Evolutionary conservation across 2,888 invertebrate species (phyloP), one percentile per base, ranked within the genome.

Genomic region (Nymphalis polychloros): DNA sequence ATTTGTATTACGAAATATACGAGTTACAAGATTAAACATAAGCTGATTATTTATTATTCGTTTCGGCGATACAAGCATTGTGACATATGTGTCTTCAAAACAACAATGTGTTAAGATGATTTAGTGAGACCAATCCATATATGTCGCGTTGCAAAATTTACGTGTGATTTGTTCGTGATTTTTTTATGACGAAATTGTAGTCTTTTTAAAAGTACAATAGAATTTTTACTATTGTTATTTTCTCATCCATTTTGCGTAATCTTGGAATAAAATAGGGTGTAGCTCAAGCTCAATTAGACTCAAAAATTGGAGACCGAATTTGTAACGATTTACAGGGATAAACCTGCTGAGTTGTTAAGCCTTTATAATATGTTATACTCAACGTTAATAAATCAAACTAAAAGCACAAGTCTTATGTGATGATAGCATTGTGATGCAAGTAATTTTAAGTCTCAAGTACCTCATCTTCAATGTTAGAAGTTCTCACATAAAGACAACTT

Each of bases 401-500:
- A 23, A 35, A n/a, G 35, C 31, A 55, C 31, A 35, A 35, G 57
- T 57, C 19, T 57, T 57, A 57, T 57, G 35, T 41, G 62, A 62
- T 41, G 62, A 62, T 27, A 49, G 17, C 50, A 61, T 19, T 61
- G 31, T 53, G 23, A 53, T 41, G 27, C 16, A 47, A 63, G n/a
- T 46, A 53, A 23, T 53, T 46, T 41, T 55, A 50, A 63, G 27
- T 52, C 17, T 60, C 48, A 47, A 60, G 48, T 48, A 48, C 48
- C 48, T 60, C 47, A 48, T 48, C 59, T 63, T 50, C 57, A 59
- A 67, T 63, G 48, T 63, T 60, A 62, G 73, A 85, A 87, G 76
- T 86, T 84, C 73, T 76, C 75, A 76, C 80, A 83, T 86, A 85
- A 86, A 88, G 80, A 79, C 80, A 78, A 77, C 78, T 78, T 82